These are phyloP conservation scores for Bradypodion pumilum DNA, from an alignment of 2,797 vertebrate species.

Conservation along the genomic window DNA sequence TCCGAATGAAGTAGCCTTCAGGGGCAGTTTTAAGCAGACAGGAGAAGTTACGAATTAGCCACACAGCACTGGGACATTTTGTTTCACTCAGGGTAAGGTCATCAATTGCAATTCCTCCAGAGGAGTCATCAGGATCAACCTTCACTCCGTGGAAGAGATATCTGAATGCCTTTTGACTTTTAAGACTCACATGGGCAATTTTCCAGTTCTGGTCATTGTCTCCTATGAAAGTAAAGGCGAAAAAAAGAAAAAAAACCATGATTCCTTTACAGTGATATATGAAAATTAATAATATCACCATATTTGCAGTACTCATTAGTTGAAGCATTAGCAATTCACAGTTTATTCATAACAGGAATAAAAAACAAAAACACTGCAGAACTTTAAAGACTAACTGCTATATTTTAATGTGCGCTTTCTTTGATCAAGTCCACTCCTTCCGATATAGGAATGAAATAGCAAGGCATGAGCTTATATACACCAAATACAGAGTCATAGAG, in stretches of 20 bases:
- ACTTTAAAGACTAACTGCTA: no score
- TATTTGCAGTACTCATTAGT: not conserved
- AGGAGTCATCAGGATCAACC: slow-evolving; percentile 68
- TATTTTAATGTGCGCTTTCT: no score
- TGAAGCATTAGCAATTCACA: not conserved
- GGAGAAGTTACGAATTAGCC: slow-evolving; percentile 83
- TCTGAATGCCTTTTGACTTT: slow-evolving; percentile 79
- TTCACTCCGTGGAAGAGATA: slow-evolving; percentile 85
- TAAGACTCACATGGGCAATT: slow-evolving; percentile 81
- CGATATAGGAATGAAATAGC: no score
- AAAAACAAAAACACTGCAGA: no score
- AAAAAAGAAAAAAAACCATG: not conserved
- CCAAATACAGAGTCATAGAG: no score
- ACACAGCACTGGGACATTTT: slow-evolving; percentile 78
- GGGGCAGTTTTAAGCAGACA: slow-evolving; percentile 68
- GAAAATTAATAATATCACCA: not conserved
- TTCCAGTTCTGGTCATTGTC: slow-evolving; percentile 81
- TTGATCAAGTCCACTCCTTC: no score
- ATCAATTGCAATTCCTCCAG: slow-evolving; percentile 81
- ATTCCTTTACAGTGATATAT: not conserved
- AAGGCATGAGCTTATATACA: no score
- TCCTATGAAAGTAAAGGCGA: slow-evolving; percentile 52
- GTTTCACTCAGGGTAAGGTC: slow-evolving; percentile 85
- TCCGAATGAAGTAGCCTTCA: slow-evolving; percentile 54
- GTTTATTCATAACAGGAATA: not conserved